A percentile compares a stretch with the other conserved stretches of the same genome.
These are phyloP conservation scores for Nemapogon koenigi DNA, from an alignment of 2,888 invertebrate species.

Conservation along the genomic window DNA sequence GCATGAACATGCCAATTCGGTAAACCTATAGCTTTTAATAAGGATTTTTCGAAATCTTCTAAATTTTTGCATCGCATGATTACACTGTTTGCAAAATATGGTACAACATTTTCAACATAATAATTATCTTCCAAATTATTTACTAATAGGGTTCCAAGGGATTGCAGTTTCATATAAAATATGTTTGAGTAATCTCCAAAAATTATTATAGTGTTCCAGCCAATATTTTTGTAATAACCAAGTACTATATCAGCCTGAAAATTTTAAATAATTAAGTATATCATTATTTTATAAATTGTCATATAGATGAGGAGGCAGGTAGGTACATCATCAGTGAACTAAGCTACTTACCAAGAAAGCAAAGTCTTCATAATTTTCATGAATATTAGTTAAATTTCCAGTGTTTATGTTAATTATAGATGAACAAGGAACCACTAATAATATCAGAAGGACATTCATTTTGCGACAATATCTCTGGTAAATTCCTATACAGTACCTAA, in stretches of 20 bases:
- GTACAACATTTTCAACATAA: conserved; percentile 28
- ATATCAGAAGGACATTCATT: too few relatives aligned
- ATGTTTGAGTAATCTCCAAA: conserved; percentile 32
- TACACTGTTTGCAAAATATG: conserved; percentile 31
- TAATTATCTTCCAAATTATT: conserved; percentile 25
- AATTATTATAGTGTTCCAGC: conserved; percentile 35
- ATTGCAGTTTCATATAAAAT: conserved; percentile 26
- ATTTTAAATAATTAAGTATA: too few relatives aligned
- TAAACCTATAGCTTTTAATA: conserved; percentile 24
- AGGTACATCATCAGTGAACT: too few relatives aligned
- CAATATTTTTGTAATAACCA: conserved; percentile 30
- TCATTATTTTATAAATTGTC: too few relatives aligned
- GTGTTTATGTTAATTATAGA: too few relatives aligned
- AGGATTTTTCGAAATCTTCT: conserved; percentile 29
- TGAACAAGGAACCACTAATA: too few relatives aligned
- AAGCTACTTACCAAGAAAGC: too few relatives aligned
- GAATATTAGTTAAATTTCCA: too few relatives aligned
- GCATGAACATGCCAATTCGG: conserved; percentile 41
- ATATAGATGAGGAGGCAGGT: too few relatives aligned
- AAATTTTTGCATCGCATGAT: conserved; percentile 28
- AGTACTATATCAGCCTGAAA: conserved; percentile 33
- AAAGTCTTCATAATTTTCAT: too few relatives aligned
- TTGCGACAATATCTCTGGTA: too few relatives aligned
- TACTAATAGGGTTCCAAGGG: conserved; percentile 25
- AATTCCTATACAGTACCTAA: too few relatives aligned